A percentile compares a stretch with the other conserved stretches of the same genome.
phyloP scores from a whole-genome alignment of 2,113 vertebrate genomes.

The Sinosuthora webbiana region DNA sequence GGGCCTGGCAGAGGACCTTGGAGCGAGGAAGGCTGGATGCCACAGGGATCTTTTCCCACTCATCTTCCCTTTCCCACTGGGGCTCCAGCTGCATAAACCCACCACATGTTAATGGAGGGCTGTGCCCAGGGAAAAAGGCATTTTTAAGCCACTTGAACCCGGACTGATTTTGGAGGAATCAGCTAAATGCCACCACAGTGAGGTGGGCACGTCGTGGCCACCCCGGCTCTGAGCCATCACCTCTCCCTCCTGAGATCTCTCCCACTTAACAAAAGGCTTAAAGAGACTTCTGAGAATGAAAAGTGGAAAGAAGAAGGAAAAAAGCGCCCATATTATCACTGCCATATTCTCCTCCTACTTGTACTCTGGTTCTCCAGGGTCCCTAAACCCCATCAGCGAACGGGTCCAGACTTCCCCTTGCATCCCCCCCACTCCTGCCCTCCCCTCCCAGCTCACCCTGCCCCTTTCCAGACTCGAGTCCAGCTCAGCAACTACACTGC shows the following conservation, averaged over 20 bases:
- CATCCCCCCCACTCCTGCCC: not conserved
- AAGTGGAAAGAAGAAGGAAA: not conserved
- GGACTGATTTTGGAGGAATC: not conserved
- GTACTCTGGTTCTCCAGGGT: accelerated
- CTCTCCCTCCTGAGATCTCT: not conserved
- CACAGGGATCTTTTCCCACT: not conserved
- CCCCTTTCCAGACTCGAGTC: not conserved
- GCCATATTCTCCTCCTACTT: not conserved
- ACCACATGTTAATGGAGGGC: not conserved
- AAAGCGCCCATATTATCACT: not conserved
- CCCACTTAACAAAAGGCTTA: not conserved
- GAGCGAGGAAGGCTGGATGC: not conserved
- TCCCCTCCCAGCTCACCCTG: not conserved
- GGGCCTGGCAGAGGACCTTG: not conserved
- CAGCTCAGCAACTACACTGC: not conserved
- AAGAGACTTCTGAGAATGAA: not conserved
- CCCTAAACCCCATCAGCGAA: not conserved
- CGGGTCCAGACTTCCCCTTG: accelerated
- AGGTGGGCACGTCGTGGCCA: accelerated
- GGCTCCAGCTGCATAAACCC: not conserved
- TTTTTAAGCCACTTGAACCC: not conserved
- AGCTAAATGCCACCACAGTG: not conserved
- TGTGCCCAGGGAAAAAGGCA: not conserved
- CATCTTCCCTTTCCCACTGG: not conserved
- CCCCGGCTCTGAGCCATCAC: accelerated